Evolutionary conservation across 53 echinoderm and acorn worm species (phyloP).

Genomic region (Astropecten irregularis): DNA sequence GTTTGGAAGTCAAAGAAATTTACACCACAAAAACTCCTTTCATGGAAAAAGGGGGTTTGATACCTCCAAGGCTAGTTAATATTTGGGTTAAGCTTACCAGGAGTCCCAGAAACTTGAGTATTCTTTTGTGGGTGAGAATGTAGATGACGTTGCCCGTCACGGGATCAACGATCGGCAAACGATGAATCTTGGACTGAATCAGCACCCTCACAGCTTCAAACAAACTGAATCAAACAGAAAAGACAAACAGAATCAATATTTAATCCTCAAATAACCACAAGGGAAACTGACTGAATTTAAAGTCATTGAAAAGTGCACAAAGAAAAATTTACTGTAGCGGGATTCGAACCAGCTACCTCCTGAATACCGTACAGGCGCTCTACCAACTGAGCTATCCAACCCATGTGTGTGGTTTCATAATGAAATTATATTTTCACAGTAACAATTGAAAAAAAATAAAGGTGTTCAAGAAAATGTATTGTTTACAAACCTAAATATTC

Average conservation of each 20-base stretch:
- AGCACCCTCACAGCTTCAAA: slow-evolving; percentile 95
- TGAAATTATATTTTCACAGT: neutral
- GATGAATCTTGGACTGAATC: slow-evolving; percentile 94
- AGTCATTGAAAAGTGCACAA: no score
- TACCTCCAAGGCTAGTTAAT: neutral
- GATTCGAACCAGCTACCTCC: no score
- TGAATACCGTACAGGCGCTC: no score
- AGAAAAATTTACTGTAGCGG: no score
- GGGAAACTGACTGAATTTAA: no score
- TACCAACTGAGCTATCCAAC: no score
- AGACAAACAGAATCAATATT: neutral
- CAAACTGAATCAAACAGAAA: slow-evolving; percentile 61
- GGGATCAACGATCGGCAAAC: slow-evolving; percentile 86
- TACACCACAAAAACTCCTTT: no score
- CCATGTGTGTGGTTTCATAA: neutral
- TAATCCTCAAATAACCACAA: no score
- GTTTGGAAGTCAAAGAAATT: no score
- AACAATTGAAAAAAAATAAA: no score
- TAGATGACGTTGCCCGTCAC: slow-evolving; percentile 97
- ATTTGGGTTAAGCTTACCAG: slow-evolving; percentile 87
- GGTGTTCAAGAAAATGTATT: no score
- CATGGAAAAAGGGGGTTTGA: neutral
- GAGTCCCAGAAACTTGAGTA: slow-evolving; percentile 90
- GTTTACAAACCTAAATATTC: no score
- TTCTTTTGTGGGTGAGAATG: slow-evolving; percentile 98